Evolutionary conservation across 2,888 invertebrate genomes (phyloP).

Genomic region (Hypselothyrea guttata): DNA sequence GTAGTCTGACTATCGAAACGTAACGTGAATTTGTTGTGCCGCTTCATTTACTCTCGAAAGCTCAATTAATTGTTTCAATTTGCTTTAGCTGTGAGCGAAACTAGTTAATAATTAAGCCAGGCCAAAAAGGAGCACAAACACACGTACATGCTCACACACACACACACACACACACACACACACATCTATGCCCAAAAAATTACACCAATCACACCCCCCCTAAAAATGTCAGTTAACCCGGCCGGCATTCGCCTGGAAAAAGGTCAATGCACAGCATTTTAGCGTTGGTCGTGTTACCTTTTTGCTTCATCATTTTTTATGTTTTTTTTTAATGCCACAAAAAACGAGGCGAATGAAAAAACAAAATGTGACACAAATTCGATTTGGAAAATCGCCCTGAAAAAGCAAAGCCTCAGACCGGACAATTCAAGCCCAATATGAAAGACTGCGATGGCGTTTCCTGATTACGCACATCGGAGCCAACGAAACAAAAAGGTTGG

Average conservation of each 20-base stretch:
- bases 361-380: conserved; percentile 57
- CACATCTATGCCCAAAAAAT: conserved; percentile 9
- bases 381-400: conserved; percentile 48
- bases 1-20: conserved; percentile 16
- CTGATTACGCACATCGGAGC: conserved; percentile 47
- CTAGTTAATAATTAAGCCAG: conserved; percentile 53
- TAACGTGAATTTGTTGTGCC: neutral
- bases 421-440: conserved; percentile 35
- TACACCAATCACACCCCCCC: conserved; percentile 11
- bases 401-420: conserved; percentile 10
- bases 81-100: conserved; percentile 18
- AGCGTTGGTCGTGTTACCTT: conserved; percentile 30
- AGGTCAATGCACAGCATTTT: conserved; percentile 63
- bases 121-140: conserved; percentile 9
- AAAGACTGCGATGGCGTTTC: conserved; percentile 43
- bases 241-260: conserved; percentile 61
- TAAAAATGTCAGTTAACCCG: conserved; percentile 37
- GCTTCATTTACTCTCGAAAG: conserved; percentile 7
- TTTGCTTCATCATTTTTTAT: conserved; percentile 2
- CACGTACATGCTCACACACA: conserved; percentile 6
- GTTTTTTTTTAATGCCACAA: neutral
- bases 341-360: conserved; percentile 13
- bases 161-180: neutral
- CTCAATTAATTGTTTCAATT: conserved; percentile 40
- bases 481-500: conserved; percentile 12